Base-by-base conservation (phyloP, 2,888 invertebrate genomes). In the Dynastes grantii region DNA sequence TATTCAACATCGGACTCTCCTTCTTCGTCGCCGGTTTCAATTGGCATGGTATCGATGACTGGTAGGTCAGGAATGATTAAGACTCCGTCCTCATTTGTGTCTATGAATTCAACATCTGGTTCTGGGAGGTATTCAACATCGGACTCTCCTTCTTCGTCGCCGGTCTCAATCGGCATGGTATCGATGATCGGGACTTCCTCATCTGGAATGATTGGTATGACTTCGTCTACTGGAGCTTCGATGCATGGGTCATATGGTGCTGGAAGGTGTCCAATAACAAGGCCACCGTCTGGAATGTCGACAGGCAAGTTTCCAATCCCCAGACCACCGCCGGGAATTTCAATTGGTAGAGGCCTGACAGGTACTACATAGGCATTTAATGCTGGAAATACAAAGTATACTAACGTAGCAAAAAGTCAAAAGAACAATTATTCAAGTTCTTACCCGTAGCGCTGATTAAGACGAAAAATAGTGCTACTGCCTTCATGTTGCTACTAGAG, bases 171-270 rank as follows among this genome's bases (percentile, higher is more conserved):
- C 11, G 68, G 68, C 45, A 67, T 67, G 6, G 65, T 67, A 9
- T 67, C 65, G n/a, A 45, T 40, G 37, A 67, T n/a, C 45, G 65
- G 45, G n/a, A 67, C 16, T n/a, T 45, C 65, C 40, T 40, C 65
- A 40, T 67, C 65, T n/a, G 65, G 65, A 13, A 37, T 40, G 22
- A 67, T 45, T 67, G 63, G 63, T 2, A 58, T 2, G 0, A 45
- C n/a, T 9, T 45, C 45, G 5, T 67, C 65, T 40, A 16, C 65
- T 58, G 55, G 55, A 22, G 16, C 63, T 63, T 11, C 63, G 3
- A 32, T 29, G 32, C 63, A 63, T 3, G 63, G 63, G n/a, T 63
- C 63, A 11, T 29, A 63, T 32, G 63, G 63, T 13, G 13, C 65
- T 22, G 37, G 63, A 5, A 63, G 32, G 9, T 63, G 22, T 63